Evolutionary conservation across 2,888 invertebrate genomes (phyloP).

Genomic region (Scotopteryx bipunctaria): DNA sequence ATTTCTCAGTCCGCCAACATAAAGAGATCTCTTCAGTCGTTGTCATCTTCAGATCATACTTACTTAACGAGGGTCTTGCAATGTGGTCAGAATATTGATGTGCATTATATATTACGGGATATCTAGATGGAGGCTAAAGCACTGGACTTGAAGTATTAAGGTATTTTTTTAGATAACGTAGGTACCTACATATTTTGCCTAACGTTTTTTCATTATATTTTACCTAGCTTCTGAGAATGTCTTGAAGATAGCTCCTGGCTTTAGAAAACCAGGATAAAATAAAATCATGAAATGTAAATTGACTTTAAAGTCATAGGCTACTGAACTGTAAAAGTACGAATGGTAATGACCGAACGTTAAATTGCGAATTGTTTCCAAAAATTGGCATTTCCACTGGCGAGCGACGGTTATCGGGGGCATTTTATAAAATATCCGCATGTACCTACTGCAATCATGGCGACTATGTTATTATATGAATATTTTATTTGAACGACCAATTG

Average conservation of each 20-base stretch:
- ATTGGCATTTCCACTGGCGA: constrained; percentile 23
- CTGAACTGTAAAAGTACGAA: constrained; percentile 16
- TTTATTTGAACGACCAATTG: constrained; percentile 72
- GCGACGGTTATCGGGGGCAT: constrained; percentile 35
- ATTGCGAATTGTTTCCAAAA: constrained; percentile 17
- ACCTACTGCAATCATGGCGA: constrained; percentile 42
- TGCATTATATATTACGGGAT: constrained; percentile 43
- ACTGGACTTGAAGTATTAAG: constrained; percentile 10
- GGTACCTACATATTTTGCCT: too few species aligned
- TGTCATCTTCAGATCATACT: constrained; percentile 32
- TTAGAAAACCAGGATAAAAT: too few species aligned
- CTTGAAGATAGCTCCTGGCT: too few species aligned
- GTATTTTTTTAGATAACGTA: too few species aligned
- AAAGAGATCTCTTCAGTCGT: constrained; percentile 42
- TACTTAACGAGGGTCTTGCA: constrained; percentile 33
- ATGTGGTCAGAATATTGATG: constrained; percentile 51
- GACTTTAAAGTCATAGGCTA: too few species aligned
- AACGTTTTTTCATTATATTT: too few species aligned
- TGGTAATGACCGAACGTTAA: constrained; percentile 17
- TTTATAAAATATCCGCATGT: constrained; percentile 37
- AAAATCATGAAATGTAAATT: too few species aligned
- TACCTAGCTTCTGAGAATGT: too few species aligned
- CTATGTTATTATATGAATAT: constrained; percentile 73
- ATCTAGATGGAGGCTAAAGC: constrained; percentile 35
- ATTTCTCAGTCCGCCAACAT: constrained; percentile 55